Base-by-base conservation (phyloP, 2,888 invertebrate species). In the Noctuana brunneofusca region DNA sequence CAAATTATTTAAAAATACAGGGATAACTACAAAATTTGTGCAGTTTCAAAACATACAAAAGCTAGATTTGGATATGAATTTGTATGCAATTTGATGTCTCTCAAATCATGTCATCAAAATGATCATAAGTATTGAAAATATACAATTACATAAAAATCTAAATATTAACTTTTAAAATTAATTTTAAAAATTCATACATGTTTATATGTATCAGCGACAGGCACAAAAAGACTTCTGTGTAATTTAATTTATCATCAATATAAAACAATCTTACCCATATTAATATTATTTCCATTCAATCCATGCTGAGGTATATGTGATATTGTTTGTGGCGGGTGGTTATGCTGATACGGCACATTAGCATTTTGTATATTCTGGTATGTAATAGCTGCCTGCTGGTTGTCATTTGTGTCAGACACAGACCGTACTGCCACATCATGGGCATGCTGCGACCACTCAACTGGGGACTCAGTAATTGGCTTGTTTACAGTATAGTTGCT, bases 301-400 rank as follows among this genome's bases (percentile, higher is more conserved):
- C 86, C 86, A 70, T 84, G 85, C 63, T 83, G 84, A 66, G 74
- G 72, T 70, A 79, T 79, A 65, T 85, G 84, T 46, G 80, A 67
- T 73, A 81, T 71, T 14, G 78, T 73, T 65, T 85, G 89, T 18
- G 82, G 83, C 20, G 85, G 87, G 69, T 90, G 89, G 66, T 83
- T 88, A 65, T 90, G 90, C 75, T 86, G 89, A 68, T 84, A 89
- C 57, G 88, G 87, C 66, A 87, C 81, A 80, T 89, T 89, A 2
- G 90, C 86, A 80, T 89, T 90, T 69, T 90, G 89, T 70, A 90
- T 82, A 64, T 89, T 90, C 67, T 89, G 90, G 70, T 92, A 91
- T 49, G 86, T 88, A 65, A 92, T 80, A 70, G 87, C 81, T 72
- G 91, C 72, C 76, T 79, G 93, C 79, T 79, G 92, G 81, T 84